Conservation (phyloP, 2,113 vertebrate genomes). For the Bubalus kerabau region DNA sequence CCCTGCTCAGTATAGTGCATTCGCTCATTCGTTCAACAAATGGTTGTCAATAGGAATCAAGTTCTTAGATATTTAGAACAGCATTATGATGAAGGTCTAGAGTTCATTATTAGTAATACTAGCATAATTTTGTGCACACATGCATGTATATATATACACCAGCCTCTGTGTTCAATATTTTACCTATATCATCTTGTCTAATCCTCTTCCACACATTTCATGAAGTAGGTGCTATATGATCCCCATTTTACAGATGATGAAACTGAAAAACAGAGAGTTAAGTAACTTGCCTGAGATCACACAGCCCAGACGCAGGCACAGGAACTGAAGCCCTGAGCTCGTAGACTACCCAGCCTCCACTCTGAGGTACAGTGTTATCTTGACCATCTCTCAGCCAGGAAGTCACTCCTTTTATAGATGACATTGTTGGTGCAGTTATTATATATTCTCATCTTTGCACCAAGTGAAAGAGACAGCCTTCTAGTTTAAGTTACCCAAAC, state of each 20-base stretch:
- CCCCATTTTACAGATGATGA: neutral
- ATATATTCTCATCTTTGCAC: neutral
- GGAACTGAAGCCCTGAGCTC: neutral
- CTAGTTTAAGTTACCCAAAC: neutral
- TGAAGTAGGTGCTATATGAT: neutral
- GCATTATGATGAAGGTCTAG: neutral
- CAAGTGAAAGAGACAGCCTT: neutral
- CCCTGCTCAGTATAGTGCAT: neutral
- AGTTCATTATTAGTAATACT: neutral
- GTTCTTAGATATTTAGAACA: neutral
- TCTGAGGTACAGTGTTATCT: no score
- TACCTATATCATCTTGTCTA: neutral
- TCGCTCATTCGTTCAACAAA: neutral
- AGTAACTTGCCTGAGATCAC: neutral
- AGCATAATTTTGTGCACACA: neutral
- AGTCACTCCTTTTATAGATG: neutral
- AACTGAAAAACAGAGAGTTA: neutral
- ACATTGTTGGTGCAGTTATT: neutral
- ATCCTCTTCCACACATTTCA: neutral
- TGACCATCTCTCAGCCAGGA: neutral
- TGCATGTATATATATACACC: rapidly evolving
- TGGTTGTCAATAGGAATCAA: neutral
- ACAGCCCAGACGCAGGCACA: neutral
- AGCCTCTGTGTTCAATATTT: neutral
- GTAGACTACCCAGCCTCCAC: neutral